Percentiles rank a stretch among this genome's conserved stretches.
These are phyloP conservation scores for Trididemnum miniatum DNA, from an alignment of 23 tunicate genomes.

Conservation along the genomic window DNA sequence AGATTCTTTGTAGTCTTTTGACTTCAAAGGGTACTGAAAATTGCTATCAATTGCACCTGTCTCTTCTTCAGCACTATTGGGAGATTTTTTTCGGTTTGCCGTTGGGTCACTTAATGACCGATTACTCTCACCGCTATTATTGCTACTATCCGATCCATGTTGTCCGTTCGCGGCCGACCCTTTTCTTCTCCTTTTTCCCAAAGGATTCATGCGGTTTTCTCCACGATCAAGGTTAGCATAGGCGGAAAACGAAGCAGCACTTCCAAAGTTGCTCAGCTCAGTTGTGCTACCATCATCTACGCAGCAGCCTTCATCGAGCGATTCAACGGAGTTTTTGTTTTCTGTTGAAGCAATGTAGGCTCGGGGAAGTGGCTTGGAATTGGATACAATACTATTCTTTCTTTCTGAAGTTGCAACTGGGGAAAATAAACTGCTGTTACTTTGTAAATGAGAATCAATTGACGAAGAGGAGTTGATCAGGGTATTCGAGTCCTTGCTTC, in stretches of 20 bases:
- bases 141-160: conserved; percentile 6
- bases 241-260: background rate
- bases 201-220: background rate
- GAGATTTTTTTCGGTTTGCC: conserved; percentile 27
- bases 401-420: conserved; percentile 38
- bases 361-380: conserved; percentile 53
- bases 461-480: background rate
- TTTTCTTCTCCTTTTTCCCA: background rate
- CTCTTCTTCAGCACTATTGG: conserved; percentile 6
- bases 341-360: background rate
- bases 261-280: background rate
- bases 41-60: conserved; percentile 10
- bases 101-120: conserved; percentile 48
- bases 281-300: background rate
- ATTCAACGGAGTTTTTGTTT: background rate
- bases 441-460: background rate
- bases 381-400: conserved; percentile 66
- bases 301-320: conserved; percentile 41
- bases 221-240: background rate
- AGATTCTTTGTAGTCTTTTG: background rate
- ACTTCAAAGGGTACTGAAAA: conserved; percentile 2
- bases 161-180: conserved; percentile 17
- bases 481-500: background rate
- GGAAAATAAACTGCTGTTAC: background rate
- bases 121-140: background rate